phyloP scores from a whole-genome alignment of 2,888 invertebrate species.

The Plemyria rubiginata region DNA sequence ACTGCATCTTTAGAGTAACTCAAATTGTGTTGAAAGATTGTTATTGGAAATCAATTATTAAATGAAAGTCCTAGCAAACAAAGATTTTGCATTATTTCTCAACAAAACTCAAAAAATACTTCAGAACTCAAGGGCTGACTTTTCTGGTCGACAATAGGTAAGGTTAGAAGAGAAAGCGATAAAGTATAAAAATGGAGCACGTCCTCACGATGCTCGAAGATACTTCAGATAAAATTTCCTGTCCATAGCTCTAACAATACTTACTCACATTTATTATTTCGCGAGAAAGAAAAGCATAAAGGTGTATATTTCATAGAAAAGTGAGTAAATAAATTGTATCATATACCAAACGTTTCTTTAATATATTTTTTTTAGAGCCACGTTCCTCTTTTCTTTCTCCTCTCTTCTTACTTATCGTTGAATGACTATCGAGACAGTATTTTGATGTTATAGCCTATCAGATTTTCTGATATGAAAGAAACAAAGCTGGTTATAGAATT shows the following conservation, averaged over 20 bases:
- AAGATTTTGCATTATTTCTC: background rate
- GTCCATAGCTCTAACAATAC: constrained; percentile 8
- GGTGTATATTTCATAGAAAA: background rate
- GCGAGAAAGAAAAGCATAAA: background rate
- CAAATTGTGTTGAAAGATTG: too few relatives aligned
- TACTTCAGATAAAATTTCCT: constrained; percentile 17
- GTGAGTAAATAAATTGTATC: background rate
- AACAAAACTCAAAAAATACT: background rate
- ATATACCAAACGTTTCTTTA: too few relatives aligned
- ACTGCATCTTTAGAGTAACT: too few relatives aligned
- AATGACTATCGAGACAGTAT: too few relatives aligned
- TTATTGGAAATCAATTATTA: background rate
- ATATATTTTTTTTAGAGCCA: too few relatives aligned
- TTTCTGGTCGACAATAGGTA: background rate
- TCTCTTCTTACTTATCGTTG: too few relatives aligned
- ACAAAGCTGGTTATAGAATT: too few relatives aligned
- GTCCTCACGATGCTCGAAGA: constrained; percentile 11
- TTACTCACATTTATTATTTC: constrained; percentile 6
- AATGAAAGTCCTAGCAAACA: background rate
- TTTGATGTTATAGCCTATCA: too few relatives aligned
- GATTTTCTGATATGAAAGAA: too few relatives aligned
- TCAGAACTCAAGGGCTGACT: too few relatives aligned
- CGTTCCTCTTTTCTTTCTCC: too few relatives aligned
- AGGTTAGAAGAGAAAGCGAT: constrained; percentile 18
- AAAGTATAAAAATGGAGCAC: constrained; percentile 26